Percentiles rank a stretch among this genome's conserved stretches.
These are phyloP conservation scores for Sarcophaga bullata DNA, from an alignment of 1,140 invertebrate genomes.

Conservation along the genomic window DNA sequence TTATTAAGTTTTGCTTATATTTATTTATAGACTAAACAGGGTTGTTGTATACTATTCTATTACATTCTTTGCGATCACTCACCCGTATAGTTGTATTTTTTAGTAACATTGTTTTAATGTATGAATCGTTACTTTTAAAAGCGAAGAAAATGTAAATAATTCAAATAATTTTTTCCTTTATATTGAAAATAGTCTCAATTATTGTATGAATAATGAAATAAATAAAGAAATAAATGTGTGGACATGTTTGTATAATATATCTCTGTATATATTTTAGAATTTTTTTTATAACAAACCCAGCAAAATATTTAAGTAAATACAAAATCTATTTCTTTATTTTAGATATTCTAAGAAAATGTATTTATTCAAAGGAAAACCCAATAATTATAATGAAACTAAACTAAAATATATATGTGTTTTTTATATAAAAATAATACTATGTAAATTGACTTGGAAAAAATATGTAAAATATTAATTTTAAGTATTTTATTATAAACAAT, in stretches of 20 bases:
- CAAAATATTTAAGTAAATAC: not conserved
- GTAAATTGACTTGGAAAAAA: constrained; percentile 15
- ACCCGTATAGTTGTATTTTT: not conserved
- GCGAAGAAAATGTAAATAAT: constrained; percentile 8
- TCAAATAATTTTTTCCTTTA: no score
- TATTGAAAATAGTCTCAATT: no score
- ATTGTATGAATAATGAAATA: constrained; percentile 25
- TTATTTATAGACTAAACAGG: not conserved
- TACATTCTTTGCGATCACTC: not conserved
- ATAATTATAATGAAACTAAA: not conserved
- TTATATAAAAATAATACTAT: constrained; percentile 24
- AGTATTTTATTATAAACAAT: constrained; percentile 27
- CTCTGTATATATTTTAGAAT: constrained; percentile 2
- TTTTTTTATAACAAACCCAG: not conserved
- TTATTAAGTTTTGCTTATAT: not conserved
- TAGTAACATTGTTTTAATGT: not conserved
- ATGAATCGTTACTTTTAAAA: not conserved
- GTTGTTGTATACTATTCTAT: not conserved
- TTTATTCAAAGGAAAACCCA: not conserved
- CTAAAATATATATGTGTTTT: constrained; percentile 30
- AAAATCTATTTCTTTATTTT: constrained; percentile 36
- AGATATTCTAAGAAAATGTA: constrained; percentile 34
- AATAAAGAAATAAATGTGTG: not conserved
- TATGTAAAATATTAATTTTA: constrained; percentile 3
- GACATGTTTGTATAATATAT: not conserved